Evolutionary conservation across 2,797 vertebrate genomes (phyloP).

Genomic region (Mormyrus hasselquistii): DNA sequence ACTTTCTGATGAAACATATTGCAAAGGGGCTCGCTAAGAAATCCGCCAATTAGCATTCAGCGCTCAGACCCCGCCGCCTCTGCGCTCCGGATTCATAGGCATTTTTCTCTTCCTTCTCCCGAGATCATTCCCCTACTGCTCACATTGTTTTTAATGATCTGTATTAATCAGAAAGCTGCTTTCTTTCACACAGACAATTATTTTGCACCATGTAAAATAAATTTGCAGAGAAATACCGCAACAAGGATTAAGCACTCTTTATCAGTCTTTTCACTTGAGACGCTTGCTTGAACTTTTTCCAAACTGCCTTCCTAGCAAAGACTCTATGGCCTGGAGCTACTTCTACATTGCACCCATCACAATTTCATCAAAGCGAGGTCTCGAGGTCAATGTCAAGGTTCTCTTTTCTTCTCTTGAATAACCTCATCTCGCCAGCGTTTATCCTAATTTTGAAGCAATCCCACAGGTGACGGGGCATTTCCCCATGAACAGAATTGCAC

Average conservation of each 20-base stretch:
- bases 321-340: not conserved
- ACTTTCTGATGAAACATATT: slow-evolving; percentile 14
- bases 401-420: not conserved
- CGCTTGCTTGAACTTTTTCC: not conserved
- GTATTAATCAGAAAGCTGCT: not conserved
- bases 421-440: slow-evolving; percentile 2
- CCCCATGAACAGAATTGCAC: not conserved
- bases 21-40: not conserved
- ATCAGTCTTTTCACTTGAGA: not conserved
- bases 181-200: not conserved
- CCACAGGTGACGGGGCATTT: not conserved
- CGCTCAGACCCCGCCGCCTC: not conserved
- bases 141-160: slow-evolving; percentile 1
- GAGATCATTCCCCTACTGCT: not conserved
- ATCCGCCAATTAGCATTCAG: not conserved
- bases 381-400: not conserved
- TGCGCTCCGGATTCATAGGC: not conserved
- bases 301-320: not conserved
- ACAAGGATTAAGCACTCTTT: not conserved
- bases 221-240: not conserved
- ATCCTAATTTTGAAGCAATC: not conserved
- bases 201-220: not conserved
- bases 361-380: not conserved
- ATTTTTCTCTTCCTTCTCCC: not conserved
- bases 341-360: not conserved